Evolutionary conservation across 2,888 invertebrate genomes (phyloP).

Genomic region (Spatulosminthurus flaviceps): DNA sequence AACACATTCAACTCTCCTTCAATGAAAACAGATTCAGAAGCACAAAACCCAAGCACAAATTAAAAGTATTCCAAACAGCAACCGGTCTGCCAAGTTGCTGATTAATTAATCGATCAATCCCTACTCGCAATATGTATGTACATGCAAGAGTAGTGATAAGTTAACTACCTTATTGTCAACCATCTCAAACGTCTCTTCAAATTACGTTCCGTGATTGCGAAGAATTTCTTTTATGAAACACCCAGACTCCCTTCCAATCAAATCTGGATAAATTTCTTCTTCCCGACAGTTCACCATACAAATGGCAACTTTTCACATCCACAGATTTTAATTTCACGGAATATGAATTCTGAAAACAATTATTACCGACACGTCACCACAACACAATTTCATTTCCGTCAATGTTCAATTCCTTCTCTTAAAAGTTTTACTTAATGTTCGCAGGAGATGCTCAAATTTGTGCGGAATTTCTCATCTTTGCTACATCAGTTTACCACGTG

Average conservation of each 20-base stretch:
- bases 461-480: background rate
- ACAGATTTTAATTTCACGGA: background rate
- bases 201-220: background rate
- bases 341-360: too few relatives aligned
- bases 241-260: background rate
- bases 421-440: background rate
- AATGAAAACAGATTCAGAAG: too few relatives aligned
- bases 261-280: background rate
- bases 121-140: background rate
- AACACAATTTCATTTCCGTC: background rate
- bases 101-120: background rate
- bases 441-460: background rate
- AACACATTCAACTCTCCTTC: background rate
- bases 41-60: too few relatives aligned
- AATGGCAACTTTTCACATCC: background rate
- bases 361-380: conserved; percentile 4
- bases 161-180: conserved; percentile 13
- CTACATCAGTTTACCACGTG: background rate
- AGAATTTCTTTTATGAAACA: background rate
- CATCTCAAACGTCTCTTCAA: background rate
- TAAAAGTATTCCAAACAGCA: too few relatives aligned
- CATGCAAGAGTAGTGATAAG: background rate
- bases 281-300: background rate
- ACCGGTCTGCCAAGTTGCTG: background rate
- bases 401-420: background rate